phyloP scores from a whole-genome alignment of 2,888 invertebrate species.

The Archaeoteleia sp. region DNA sequence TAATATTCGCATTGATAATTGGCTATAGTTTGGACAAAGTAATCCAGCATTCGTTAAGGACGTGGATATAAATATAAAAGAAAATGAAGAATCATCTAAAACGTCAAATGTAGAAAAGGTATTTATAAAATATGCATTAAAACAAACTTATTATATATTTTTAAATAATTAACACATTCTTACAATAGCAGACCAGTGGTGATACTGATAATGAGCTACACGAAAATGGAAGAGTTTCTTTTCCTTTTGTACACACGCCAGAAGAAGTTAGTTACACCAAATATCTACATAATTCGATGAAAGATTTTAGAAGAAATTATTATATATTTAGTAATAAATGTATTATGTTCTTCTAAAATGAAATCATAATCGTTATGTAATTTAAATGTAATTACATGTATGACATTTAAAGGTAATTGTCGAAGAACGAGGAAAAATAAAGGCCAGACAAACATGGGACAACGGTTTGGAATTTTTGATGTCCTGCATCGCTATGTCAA shows the following conservation, averaged over 20 bases:
- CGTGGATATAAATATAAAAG: constrained; percentile 6
- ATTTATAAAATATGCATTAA: neutral
- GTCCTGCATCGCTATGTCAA: constrained; percentile 82
- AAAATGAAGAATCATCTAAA: neutral
- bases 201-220: constrained; percentile 10
- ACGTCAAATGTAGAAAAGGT: constrained; percentile 12
- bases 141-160: neutral
- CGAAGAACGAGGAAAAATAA: constrained; percentile 32
- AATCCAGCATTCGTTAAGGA: constrained; percentile 25
- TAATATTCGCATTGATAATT: neutral
- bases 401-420: constrained; percentile 26
- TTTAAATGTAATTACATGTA: too few species aligned
- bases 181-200: constrained; percentile 18
- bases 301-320: neutral
- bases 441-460: constrained; percentile 76
- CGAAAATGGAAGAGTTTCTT: constrained; percentile 27
- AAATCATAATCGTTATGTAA: too few species aligned
- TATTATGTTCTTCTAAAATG: too few species aligned
- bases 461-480: constrained; percentile 80
- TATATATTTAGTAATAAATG: neutral
- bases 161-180: neutral
- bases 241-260: constrained; percentile 31
- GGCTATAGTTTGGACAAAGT: constrained; percentile 18
- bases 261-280: constrained; percentile 33
- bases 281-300: neutral